Evolutionary conservation across 2,888 invertebrate species (phyloP).

Genomic region (Cataglyphis altisquamis): DNA sequence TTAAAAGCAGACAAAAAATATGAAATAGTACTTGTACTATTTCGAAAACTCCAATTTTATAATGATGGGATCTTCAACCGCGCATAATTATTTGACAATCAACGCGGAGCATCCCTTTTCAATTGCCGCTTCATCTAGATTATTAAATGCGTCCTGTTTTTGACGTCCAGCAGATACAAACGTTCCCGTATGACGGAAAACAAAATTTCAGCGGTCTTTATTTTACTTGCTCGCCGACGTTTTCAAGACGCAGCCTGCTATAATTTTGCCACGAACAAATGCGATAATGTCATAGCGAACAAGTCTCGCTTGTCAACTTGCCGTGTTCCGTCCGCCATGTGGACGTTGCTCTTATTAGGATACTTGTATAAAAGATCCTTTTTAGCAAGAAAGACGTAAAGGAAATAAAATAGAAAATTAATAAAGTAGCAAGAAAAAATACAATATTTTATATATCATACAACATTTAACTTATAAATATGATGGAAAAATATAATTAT

Average conservation of each 20-base stretch:
- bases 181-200: neutral
- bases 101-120: neutral
- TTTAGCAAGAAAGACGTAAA: neutral
- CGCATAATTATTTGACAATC: neutral
- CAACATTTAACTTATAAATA: neutral
- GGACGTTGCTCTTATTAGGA: constrained; percentile 16
- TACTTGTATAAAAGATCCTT: neutral
- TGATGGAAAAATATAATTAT: neutral
- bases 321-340: constrained; percentile 1
- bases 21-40: neutral
- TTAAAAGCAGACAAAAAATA: neutral
- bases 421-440: neutral
- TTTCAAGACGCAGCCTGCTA: neutral
- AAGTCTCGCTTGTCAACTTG: constrained; percentile 37
- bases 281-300: constrained; percentile 35
- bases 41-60: neutral
- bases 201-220: constrained; percentile 26
- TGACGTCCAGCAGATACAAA: neutral
- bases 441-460: neutral
- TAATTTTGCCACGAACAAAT: constrained; percentile 41
- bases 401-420: neutral
- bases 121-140: constrained; percentile 19
- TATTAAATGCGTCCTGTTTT: neutral
- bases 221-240: neutral
- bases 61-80: neutral